phyloP scores from a whole-genome alignment of 2,113 vertebrate species.

The Pomatorhinus ruficollis region DNA sequence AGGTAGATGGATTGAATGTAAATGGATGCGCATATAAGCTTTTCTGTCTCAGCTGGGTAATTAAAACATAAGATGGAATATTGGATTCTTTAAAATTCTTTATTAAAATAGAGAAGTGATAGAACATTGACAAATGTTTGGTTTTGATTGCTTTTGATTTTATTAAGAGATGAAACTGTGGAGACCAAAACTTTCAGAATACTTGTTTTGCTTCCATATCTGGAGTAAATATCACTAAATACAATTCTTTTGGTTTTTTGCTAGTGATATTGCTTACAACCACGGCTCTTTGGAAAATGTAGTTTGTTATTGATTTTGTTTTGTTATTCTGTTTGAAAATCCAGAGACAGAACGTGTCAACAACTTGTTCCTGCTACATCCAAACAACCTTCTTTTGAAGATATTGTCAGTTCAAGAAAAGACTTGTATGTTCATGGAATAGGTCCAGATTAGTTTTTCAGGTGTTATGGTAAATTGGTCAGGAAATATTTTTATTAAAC shows the following conservation, averaged over 20 bases:
- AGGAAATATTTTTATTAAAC: background rate
- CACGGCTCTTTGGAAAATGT: background rate
- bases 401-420: background rate
- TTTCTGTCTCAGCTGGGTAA: slow-evolving; percentile 6
- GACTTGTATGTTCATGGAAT: background rate
- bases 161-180: background rate
- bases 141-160: background rate
- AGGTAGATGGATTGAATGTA: slow-evolving; percentile 11
- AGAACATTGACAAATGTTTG: background rate
- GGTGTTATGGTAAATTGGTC: background rate
- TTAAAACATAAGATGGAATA: background rate
- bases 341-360: background rate
- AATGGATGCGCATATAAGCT: background rate
- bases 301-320: background rate
- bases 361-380: background rate
- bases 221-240: background rate
- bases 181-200: background rate
- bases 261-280: background rate
- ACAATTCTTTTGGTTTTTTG: background rate
- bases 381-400: background rate
- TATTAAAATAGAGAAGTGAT: slow-evolving; percentile 9
- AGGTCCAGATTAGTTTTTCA: background rate
- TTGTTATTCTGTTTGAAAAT: background rate
- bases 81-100: background rate
- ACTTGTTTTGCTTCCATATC: background rate